Evolutionary conservation across 2,888 invertebrate genomes (phyloP), one percentile per base, ranked within the genome.

Genomic region (Tubulanus polymorphus): DNA sequence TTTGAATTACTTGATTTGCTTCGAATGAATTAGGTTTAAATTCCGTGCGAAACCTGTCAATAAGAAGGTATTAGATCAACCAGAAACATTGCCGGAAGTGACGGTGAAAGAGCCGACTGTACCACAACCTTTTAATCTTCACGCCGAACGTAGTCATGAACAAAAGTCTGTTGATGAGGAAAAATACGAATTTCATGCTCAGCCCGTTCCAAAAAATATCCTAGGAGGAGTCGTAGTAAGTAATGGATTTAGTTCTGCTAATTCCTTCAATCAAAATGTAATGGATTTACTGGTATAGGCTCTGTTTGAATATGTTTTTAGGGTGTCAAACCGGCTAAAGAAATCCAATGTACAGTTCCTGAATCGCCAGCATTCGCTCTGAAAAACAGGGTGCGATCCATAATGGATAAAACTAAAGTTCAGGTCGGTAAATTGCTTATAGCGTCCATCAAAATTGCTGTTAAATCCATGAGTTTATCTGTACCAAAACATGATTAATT

Each of bases 31-130:
- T 41, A 83, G 83, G 61, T 73, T 83, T 69, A 84, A 85, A 74
- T 84, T 88, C 28, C 87, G 86, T 75, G 86, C 88, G 0, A 81
- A 85, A 54, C 87, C 87, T 2, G 76, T 88, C 48, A 86, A 84
- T 51, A 82, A 82, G 63, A 84, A 82, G 58, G 83, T 87, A 2
- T 75, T 87, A 32, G 80, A 82, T 59, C 84, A 83, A 1, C 80
- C 82, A 0, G 23, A 57, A 2, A 72, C 72, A 1, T 80, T 80
- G 56, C 79, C 83, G 26, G 71, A 72, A n/a, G 82, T 83, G 3
- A 80, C 67, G n/a, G 61, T 62, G 6, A 87, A 85, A 65, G 82
- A 84, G 0, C 35, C 72, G 0, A 88, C 88, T 1, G 65, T 84
- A 18, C 83, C 85, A 0, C 83, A 85, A 66, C 87, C 87, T 20